Percentiles rank a stretch among this genome's conserved stretches.
Conservation (phyloP, 2,797 vertebrate species). For the Ctenopoma multispine region DNA sequence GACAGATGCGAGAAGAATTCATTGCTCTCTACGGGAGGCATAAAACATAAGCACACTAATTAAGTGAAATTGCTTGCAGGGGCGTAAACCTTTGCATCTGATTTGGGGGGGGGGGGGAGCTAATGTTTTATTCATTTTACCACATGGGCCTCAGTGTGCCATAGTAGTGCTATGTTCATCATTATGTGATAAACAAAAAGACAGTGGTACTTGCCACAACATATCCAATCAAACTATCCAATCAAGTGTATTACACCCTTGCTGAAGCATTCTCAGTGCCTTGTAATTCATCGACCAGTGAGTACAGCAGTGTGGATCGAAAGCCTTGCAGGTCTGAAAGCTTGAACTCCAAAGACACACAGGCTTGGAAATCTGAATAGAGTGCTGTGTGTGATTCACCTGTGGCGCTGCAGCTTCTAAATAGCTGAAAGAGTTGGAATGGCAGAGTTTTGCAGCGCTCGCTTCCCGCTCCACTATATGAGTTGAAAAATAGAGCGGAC, state of each 20-base stretch:
- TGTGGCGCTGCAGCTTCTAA: constrained; percentile 29
- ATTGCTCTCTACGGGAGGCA: constrained; percentile 73
- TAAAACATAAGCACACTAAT: constrained; percentile 80
- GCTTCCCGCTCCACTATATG: constrained; percentile 14
- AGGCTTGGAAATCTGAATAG: constrained; percentile 18
- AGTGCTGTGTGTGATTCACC: constrained; percentile 37
- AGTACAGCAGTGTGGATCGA: constrained; percentile 1
- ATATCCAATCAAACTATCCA: constrained; percentile 41
- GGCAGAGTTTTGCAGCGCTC: constrained; percentile 34
- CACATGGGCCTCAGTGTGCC: constrained; percentile 44
- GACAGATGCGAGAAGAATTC: constrained; percentile 74
- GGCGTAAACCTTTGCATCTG: constrained; percentile 72
- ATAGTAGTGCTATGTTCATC: constrained; percentile 46
- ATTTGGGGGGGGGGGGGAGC: constrained; percentile 55
- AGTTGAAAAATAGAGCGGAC: constrained; percentile 21
- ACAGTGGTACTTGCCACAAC: constrained; percentile 36
- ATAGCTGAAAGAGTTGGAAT: constrained; percentile 21
- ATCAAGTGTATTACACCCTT: constrained; percentile 29
- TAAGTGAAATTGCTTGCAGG: constrained; percentile 79
- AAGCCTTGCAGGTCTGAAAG: constrained; percentile 1
- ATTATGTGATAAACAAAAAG: constrained; percentile 57
- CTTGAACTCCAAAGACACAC: constrained; percentile 12
- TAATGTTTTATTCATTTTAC: constrained; percentile 78
- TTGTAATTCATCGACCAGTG: constrained; percentile 17
- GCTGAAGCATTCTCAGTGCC: constrained; percentile 11